phyloP scores from a whole-genome alignment of 2,113 vertebrate species.

The Elanoides forficatus region DNA sequence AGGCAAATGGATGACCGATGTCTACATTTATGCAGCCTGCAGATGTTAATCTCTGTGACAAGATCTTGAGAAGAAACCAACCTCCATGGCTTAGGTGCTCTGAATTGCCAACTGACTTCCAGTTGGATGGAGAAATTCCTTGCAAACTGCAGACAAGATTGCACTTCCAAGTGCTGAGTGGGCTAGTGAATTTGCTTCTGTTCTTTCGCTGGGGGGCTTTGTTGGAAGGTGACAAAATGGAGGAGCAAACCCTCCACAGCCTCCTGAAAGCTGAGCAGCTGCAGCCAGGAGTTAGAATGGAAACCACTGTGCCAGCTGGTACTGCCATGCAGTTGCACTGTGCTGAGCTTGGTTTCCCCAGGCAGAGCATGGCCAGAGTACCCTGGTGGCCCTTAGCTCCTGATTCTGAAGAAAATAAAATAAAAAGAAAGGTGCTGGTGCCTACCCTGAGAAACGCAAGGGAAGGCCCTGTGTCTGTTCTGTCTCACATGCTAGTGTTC shows the following conservation, averaged over 20 bases:
- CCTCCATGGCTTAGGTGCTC: background rate
- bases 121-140: background rate
- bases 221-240: background rate
- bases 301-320: background rate
- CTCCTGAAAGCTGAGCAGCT: background rate
- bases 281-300: background rate
- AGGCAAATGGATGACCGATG: background rate
- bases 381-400: background rate
- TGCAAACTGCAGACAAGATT: background rate
- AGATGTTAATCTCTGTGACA: background rate
- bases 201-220: background rate
- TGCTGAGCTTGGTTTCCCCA: background rate
- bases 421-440: background rate
- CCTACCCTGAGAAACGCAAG: background rate
- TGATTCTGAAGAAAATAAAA: background rate
- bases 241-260: background rate
- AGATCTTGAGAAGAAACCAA: background rate
- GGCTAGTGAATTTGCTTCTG: background rate
- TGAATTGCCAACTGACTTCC: background rate
- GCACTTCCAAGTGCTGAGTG: background rate
- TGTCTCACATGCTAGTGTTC: background rate
- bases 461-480: background rate
- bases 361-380: background rate
- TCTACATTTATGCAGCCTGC: background rate
- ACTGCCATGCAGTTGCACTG: fast-evolving